A percentile compares a stretch with the other conserved stretches of the same genome.
These are phyloP conservation scores for Urocyon cinereoargenteus DNA, from an alignment of 2,797 vertebrate species.

Conservation along the genomic window DNA sequence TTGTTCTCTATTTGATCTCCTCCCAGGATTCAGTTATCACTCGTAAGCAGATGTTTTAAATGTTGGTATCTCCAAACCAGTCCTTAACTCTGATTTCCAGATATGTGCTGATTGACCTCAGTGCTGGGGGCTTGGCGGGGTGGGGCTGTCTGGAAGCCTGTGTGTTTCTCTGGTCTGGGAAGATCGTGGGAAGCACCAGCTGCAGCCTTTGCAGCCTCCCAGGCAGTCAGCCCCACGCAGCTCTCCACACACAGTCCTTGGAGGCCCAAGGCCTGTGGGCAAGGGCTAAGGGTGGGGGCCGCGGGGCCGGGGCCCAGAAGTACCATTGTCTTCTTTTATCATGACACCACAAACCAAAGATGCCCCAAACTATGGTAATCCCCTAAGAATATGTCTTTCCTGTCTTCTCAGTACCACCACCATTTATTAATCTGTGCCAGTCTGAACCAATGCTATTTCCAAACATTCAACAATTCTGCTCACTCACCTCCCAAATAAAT, in stretches of 20 bases:
- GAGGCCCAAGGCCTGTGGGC: no score
- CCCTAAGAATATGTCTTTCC: not conserved
- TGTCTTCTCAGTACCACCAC: not conserved
- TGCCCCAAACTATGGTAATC: not conserved
- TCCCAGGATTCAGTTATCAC: not conserved
- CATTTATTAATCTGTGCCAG: not conserved
- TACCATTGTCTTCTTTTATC: not conserved
- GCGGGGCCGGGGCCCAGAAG: no score
- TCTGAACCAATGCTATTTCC: not conserved
- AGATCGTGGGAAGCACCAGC: no score
- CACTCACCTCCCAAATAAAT: not conserved
- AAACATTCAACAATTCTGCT: not conserved
- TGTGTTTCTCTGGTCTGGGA: no score
- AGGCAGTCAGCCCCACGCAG: no score
- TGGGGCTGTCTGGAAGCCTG: no score
- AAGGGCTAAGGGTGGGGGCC: no score
- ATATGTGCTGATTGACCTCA: not conserved
- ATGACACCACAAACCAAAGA: not conserved
- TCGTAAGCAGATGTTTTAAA: not conserved
- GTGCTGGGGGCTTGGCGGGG: no score
- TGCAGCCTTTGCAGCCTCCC: no score
- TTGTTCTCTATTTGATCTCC: not conserved
- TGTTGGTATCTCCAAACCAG: not conserved
- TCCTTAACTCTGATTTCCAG: not conserved
- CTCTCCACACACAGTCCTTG: no score